Evolutionary conservation across 92 coral and sea anemone genomes (phyloP), one percentile per base, ranked within the genome.

Genomic region (Ricordea florida): DNA sequence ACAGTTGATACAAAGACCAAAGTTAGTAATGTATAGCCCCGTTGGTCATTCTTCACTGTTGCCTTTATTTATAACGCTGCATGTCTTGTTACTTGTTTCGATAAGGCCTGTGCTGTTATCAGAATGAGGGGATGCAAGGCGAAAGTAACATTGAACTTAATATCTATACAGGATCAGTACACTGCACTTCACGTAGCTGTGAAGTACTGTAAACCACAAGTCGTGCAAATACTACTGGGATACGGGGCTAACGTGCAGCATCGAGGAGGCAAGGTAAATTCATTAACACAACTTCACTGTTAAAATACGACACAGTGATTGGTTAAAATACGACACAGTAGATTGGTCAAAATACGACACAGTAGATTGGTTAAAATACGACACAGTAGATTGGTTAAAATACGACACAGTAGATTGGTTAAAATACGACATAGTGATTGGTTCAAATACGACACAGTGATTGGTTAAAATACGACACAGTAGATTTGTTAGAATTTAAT

Each of bases 241-340:
- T 94, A 81, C 45, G 98, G 98, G 16, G 98, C 98, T 2, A 94
- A 86, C 48, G 98, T 94, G 16, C 98, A 94, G 56, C 93, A 81
- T 30, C 92, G 84, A 66, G 98, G 98, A 14, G 98, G 98, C 50
- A 94, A 93, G 93, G 98, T 94, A 61, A 42, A 49, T 2, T n/a
- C 1, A 8, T 15, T 15, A 18, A 5, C 7, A 4, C 33, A 13
- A 1, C 6, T 13, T 35, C 11, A 9, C 8, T 62, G 21, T 34
- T 22, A 10, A 18, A 10, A 24, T 13, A n/a, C n/a, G n/a, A n/a
- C n/a, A n/a, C n/a, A n/a, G n/a, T n/a, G n/a, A n/a, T n/a, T n/a
- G n/a, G n/a, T n/a, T n/a, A n/a, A n/a, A n/a, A n/a, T n/a, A n/a
- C n/a, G n/a, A n/a, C n/a, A n/a, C n/a, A n/a, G n/a, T n/a, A n/a